A percentile compares a stretch with the other conserved stretches of the same genome.
phyloP scores from a whole-genome alignment of 1,140 invertebrate species.

The Chironomus striatipennis region DNA sequence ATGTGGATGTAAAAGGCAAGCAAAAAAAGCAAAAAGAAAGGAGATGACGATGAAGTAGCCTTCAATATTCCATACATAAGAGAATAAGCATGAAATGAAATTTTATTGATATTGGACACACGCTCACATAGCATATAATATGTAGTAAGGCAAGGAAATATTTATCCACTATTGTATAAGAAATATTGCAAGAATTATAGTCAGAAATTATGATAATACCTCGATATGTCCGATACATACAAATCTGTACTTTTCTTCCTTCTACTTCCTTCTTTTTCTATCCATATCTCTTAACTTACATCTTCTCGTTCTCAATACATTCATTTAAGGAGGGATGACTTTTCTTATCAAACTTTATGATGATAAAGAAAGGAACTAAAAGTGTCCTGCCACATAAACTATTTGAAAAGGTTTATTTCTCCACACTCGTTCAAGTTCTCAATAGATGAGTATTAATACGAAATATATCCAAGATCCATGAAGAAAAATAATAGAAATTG shows the following conservation, averaged over 20 bases:
- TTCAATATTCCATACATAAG: neutral
- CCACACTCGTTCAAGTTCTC: too few relatives aligned
- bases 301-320: neutral
- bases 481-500: too few relatives aligned
- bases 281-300: neutral
- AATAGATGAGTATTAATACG: too few relatives aligned
- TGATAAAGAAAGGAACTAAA: neutral
- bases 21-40: neutral
- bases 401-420: neutral
- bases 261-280: too few relatives aligned
- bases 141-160: neutral
- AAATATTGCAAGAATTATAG: slow-evolving; percentile 13
- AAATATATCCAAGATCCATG: too few relatives aligned
- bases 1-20: too few relatives aligned
- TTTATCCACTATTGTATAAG: slow-evolving; percentile 5
- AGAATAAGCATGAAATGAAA: slow-evolving; percentile 5
- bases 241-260: neutral
- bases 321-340: neutral
- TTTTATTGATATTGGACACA: slow-evolving; percentile 20
- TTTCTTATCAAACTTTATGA: slow-evolving; percentile 22
- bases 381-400: neutral
- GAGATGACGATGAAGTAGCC: neutral
- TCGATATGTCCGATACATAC: slow-evolving; percentile 15
- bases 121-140: neutral
- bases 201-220: slow-evolving; percentile 20